These are phyloP conservation scores for Dryobota labecula DNA, from an alignment of 2,888 invertebrate species.

Conservation along the genomic window DNA sequence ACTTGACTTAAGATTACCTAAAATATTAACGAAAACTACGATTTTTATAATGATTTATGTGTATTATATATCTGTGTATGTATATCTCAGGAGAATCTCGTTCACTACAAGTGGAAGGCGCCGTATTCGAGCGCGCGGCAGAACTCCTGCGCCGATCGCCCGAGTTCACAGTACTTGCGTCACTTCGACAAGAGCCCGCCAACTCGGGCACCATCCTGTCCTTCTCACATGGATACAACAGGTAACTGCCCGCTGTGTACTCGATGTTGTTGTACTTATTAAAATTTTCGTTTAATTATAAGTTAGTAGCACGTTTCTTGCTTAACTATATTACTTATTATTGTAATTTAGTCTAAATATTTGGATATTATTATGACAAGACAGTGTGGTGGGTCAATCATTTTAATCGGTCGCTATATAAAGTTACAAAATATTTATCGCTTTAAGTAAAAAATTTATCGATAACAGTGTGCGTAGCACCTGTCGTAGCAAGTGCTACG, in stretches of 20 bases:
- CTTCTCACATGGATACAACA: conserved; percentile 95
- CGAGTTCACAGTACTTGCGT: conserved; percentile 95
- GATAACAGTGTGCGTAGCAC: conserved; percentile 38
- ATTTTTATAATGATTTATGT: neutral
- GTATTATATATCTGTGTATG: conserved; percentile 19
- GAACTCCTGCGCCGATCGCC: conserved; percentile 93
- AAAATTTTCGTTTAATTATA: conserved; percentile 21
- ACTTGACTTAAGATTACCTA: neutral
- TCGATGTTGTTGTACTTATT: conserved; percentile 51
- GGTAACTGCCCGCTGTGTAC: conserved; percentile 81
- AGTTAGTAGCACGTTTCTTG: conserved; percentile 54
- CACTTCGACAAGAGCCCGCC: conserved; percentile 94
- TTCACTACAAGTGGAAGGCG: conserved; percentile 93
- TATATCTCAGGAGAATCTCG: conserved; percentile 92
- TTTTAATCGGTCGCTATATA: neutral
- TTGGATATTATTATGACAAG: conserved; percentile 3
- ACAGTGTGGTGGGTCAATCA: neutral
- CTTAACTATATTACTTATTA: conserved; percentile 41
- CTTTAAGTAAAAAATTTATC: neutral
- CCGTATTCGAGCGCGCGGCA: conserved; percentile 92
- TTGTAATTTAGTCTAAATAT: conserved; percentile 41
- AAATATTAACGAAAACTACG: neutral
- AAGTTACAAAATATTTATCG: neutral
- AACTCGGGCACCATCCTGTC: conserved; percentile 96
- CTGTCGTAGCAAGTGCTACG: conserved; percentile 50